Conservation (phyloP, 2,113 vertebrate species). For the Struthidea cinerea region DNA sequence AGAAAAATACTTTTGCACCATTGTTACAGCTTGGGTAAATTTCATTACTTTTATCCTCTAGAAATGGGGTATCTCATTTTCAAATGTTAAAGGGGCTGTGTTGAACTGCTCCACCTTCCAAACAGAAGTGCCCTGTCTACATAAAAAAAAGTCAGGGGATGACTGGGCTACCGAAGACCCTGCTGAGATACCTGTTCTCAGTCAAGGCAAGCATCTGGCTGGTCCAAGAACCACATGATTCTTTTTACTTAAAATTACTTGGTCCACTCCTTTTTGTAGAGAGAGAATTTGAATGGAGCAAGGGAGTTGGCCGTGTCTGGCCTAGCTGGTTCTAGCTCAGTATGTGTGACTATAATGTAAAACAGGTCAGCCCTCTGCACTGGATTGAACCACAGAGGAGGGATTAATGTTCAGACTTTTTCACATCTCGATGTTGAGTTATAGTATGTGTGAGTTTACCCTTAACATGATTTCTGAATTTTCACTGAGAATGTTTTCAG, state of each 20-base stretch:
- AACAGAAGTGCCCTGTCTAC: neutral
- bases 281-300: neutral
- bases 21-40: neutral
- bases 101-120: neutral
- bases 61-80: neutral
- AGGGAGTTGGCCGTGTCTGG: neutral
- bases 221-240: neutral
- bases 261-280: neutral
- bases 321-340: neutral
- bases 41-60: neutral
- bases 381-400: neutral
- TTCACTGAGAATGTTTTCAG: neutral
- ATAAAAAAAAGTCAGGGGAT: neutral
- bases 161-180: neutral
- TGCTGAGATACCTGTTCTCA: neutral
- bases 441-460: neutral
- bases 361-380: neutral
- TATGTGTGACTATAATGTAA: neutral
- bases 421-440: neutral
- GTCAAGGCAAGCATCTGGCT: neutral
- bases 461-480: neutral
- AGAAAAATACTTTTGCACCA: neutral
- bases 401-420: neutral
- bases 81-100: neutral
- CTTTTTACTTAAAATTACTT: neutral